Evolutionary conservation across 2,797 vertebrate genomes (phyloP), one percentile per base, ranked within the genome.

Genomic region (Phataginus tricuspis): DNA sequence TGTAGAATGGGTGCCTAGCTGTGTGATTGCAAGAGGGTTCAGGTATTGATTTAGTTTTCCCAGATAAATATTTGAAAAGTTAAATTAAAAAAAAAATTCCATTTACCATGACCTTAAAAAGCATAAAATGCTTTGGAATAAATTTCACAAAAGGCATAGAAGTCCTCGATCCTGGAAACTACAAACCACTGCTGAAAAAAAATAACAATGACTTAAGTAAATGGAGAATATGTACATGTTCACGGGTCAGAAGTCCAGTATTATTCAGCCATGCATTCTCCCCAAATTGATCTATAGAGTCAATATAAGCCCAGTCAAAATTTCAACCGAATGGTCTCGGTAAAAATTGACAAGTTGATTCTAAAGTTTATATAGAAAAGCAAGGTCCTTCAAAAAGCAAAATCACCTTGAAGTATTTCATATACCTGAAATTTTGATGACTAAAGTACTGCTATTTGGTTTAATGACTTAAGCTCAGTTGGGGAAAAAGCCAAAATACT

Each of bases 301-400:
- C n/a, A 34, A 13, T 14, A 25, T 25, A 71, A 91, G 31, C 53
- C 61, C n/a, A 13, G 42, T 66, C 39, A 55, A 77, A 68, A 37
- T 77, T 75, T 42, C n/a, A 80, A 27, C 0, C 57, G 29, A 19
- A 51, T 57, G 39, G 25, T 45, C 45, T 45, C 11, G 6, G 23
- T 63, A 68, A 95, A 89, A 69, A 66, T 39, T 49, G 21, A 83
- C 69, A 71, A 27, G 5, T 37, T 86, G 23, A 34, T 74, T 80
- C 72, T 72, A 89, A 91, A 92, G 91, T 34, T 37, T 34, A 78
- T 71, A 68, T 12, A 29, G 66, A 82, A 68, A 90, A 93, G 4
- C 57, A 78, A 89, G 25, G 18, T 9, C 23, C 9, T 59, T 63
- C 29, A 72, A 77, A 49, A 59, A 63, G 18, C 53, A 59, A 93